A percentile compares a stretch with the other conserved stretches of the same genome.
Conservation (phyloP, 2,888 invertebrate genomes). For the Ophion slaviceki region DNA sequence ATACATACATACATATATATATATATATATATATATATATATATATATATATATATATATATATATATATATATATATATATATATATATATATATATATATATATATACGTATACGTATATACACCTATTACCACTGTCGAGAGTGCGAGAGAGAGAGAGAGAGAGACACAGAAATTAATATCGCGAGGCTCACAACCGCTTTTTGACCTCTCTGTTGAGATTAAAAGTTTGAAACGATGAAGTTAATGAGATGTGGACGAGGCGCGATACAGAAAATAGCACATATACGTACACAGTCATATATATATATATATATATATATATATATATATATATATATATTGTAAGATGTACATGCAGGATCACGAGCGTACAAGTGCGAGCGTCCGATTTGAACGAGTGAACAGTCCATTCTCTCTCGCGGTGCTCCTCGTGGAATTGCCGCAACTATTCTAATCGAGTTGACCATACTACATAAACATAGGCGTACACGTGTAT, state of each 20-base stretch:
- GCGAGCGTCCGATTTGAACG: constrained; percentile 54
- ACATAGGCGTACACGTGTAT: neutral
- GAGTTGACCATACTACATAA: constrained; percentile 15
- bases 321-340: constrained; percentile 17
- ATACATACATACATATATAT: too few relatives aligned
- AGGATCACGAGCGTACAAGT: constrained; percentile 52
- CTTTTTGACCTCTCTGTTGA: constrained; percentile 55
- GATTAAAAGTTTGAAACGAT: constrained; percentile 64
- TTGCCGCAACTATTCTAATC: constrained; percentile 46
- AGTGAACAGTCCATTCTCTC: constrained; percentile 57
- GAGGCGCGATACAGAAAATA: constrained; percentile 51
- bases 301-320: constrained; percentile 1
- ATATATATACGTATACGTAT: too few relatives aligned
- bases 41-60: too few relatives aligned
- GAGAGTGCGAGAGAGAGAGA: constrained; percentile 19
- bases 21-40: too few relatives aligned
- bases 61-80: too few relatives aligned
- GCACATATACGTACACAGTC: neutral
- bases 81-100: too few relatives aligned
- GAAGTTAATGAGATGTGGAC: constrained; percentile 68
- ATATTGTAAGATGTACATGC: constrained; percentile 20
- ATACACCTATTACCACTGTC: neutral
- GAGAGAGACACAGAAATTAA: constrained; percentile 53
- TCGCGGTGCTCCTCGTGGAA: constrained; percentile 32
- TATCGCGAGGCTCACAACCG: constrained; percentile 55